Base-by-base conservation (phyloP, 2,888 invertebrate species). In the Drosophila macrothrix region DNA sequence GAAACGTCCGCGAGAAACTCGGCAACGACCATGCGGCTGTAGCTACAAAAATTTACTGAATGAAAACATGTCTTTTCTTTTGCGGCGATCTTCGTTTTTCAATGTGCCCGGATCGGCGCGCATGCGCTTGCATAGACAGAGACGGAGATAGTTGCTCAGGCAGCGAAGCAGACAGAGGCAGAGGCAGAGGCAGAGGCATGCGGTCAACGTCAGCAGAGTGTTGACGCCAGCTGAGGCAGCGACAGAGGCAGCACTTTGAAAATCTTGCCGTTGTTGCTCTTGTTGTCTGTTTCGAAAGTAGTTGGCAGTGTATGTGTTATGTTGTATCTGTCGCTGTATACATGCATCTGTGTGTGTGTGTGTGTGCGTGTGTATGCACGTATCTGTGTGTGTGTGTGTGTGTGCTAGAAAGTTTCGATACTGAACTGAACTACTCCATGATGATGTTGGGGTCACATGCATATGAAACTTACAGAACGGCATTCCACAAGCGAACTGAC, bases 11-110 rank as follows among this genome's bases (percentile, higher is more conserved):
- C 73, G 76, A 46, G 41, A 64, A 68, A 66, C 72, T 56, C 37
- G 25, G 33, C 63, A 35, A 79, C 82, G 76, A 82, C 90, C 91
- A 90, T 87, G 85, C 88, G 83, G 80, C 78, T 80, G 84, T 84
- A 83, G 82, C 86, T 82, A 89, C 91, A 82, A 79, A 84, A 89
- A 86, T 83, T 91, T 91, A 90, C 85, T 92, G 92, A 92, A 92
- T 92, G 92, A 92, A 92, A 91, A 90, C 90, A 81, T 90, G 82
- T 83, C 82, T 85, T 91, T 91, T 91, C 91, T 87, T 91, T 92
- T 90, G 82, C 79, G 77, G 77, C 79, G 90, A 91, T 91, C 91
- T 88, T 90, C 86, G 83, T 71, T 62, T 64, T 56, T 25, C 28
- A 58, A 50, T 60, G 60, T 63, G 65, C 28, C 58, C 69, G 62